Percentiles rank a stretch among this genome's conserved stretches.
Evolutionary conservation across 35 echinoderm and acorn worm genomes (phyloP).

Genomic region (Heliocidaris erythrogramma): DNA sequence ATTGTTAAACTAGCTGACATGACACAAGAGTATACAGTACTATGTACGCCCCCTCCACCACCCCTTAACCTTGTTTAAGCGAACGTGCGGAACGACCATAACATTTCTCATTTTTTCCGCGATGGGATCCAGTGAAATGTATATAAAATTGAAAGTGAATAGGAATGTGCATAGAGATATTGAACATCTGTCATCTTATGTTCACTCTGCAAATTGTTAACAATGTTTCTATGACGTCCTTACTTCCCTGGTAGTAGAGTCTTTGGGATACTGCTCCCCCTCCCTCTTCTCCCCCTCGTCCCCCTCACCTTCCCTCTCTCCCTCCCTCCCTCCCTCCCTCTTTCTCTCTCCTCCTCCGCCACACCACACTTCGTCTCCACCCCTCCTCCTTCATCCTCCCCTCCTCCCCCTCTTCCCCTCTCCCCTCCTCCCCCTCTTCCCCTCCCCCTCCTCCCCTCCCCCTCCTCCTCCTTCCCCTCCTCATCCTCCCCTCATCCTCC

Average conservation of each 20-base stretch:
- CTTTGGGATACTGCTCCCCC: neutral
- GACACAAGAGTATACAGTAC: neutral
- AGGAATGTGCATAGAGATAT: neutral
- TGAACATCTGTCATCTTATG: neutral
- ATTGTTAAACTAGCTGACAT: slow-evolving; percentile 2
- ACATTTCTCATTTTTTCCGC: neutral
- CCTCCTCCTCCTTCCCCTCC: neutral
- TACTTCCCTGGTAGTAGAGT: neutral
- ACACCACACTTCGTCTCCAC: no score
- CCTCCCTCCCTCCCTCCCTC: neutral
- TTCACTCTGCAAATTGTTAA: neutral
- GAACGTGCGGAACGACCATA: slow-evolving; percentile 14
- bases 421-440: neutral
- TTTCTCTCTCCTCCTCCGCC: neutral
- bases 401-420: neutral
- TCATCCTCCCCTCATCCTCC: neutral
- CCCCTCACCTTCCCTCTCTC: no score
- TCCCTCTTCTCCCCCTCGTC: no score
- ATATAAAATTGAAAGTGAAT: neutral
- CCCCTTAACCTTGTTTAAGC: neutral
- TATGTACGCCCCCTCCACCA: neutral
- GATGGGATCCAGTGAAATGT: neutral
- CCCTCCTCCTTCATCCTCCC: neutral
- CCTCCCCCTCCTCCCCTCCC: neutral
- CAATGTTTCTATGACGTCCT: neutral